Evolutionary conservation across 2,113 vertebrate species (phyloP).

Genomic region (Ammodramus savannarum): DNA sequence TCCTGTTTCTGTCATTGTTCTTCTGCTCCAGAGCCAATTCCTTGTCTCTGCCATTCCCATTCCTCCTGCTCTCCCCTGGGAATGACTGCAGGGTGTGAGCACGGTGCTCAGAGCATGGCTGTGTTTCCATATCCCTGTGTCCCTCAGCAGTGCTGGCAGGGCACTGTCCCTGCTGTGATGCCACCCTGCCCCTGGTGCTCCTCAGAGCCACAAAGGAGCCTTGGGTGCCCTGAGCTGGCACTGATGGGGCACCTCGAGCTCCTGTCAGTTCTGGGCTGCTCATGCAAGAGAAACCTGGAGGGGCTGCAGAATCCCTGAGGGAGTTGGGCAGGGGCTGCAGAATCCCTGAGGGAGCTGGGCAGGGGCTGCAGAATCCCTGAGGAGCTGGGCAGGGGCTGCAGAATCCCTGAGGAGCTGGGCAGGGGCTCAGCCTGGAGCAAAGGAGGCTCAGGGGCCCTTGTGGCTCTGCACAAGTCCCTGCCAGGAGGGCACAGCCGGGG

Average conservation of each 20-base stretch:
- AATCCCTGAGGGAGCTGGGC: too few species aligned
- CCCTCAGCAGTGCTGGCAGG: background rate
- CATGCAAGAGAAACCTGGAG: too few species aligned
- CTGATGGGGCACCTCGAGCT: background rate
- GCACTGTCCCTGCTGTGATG: background rate
- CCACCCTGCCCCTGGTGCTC: background rate
- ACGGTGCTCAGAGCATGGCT: background rate
- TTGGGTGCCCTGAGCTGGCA: background rate
- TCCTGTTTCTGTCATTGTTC: too few species aligned
- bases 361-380: too few species aligned
- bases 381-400: too few species aligned
- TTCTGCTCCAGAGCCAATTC: background rate
- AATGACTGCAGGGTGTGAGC: background rate
- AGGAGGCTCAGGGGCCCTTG: too few species aligned
- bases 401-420: background rate
- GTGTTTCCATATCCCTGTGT: fast-evolving
- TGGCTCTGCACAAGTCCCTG: too few species aligned
- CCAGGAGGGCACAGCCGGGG: too few species aligned
- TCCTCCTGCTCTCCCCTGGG: background rate
- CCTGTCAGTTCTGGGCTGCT: background rate
- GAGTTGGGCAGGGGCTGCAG: too few species aligned
- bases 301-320: too few species aligned
- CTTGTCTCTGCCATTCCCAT: background rate
- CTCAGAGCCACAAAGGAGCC: too few species aligned
- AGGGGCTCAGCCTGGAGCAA: background rate